These are phyloP conservation scores for Microcebus murinus DNA, from an alignment of 2,113 vertebrate species.

Conservation along the genomic window DNA sequence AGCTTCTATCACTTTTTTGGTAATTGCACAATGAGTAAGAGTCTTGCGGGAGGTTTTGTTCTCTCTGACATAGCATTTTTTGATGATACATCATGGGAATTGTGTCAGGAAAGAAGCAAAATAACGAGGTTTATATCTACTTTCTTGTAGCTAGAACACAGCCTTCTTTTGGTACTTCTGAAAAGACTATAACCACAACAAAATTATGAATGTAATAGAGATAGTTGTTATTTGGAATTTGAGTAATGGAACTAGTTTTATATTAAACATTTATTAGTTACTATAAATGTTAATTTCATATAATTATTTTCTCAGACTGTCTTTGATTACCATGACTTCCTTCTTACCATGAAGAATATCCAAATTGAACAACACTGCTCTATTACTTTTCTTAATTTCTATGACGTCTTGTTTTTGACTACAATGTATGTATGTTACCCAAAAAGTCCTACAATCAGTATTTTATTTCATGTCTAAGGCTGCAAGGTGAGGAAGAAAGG, in stretches of 20 bases:
- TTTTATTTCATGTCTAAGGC: not conserved
- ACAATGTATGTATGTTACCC: not conserved
- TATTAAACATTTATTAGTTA: not conserved
- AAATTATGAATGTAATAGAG: not conserved
- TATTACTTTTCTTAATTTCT: slow-evolving; percentile 36
- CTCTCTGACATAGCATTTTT: slow-evolving; percentile 21
- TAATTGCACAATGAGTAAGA: slow-evolving; percentile 31
- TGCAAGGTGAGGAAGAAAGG: not conserved
- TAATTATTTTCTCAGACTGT: not conserved
- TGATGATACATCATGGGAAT: slow-evolving; percentile 20
- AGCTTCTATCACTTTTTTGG: not conserved
- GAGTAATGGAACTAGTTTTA: not conserved
- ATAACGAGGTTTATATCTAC: not conserved
- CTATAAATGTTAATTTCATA: not conserved
- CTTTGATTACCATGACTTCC: not conserved
- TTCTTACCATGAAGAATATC: not conserved
- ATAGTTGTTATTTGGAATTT: not conserved
- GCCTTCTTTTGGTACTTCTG: not conserved
- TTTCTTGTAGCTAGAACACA: slow-evolving; percentile 20
- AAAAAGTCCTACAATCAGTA: not conserved
- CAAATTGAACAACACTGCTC: not conserved
- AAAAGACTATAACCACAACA: not conserved
- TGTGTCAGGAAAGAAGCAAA: not conserved
- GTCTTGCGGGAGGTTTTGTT: not conserved
- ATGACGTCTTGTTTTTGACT: not conserved